Percentiles rank a stretch among this genome's conserved stretches.
phyloP scores from a whole-genome alignment of 2,888 invertebrate species.

The Philopedon plagiatum region DNA sequence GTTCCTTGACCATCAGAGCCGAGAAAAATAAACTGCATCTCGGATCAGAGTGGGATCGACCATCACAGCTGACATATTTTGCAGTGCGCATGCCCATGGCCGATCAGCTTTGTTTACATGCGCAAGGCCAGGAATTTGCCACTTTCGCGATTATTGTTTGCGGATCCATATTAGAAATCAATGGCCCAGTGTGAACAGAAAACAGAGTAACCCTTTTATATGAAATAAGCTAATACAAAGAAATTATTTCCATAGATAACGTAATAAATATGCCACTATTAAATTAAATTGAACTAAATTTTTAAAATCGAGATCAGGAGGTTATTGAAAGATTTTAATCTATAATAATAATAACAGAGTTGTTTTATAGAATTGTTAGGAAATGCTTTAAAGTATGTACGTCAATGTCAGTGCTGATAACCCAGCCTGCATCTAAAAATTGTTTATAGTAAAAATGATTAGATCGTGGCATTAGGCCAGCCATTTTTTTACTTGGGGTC shows the following conservation, averaged over 20 bases:
- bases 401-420: constrained; percentile 8
- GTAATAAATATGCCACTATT: neutral
- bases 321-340: neutral
- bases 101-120: too few relatives aligned
- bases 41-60: too few relatives aligned
- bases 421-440: constrained; percentile 5
- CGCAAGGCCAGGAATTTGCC: too few relatives aligned
- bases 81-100: too few relatives aligned
- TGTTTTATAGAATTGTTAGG: neutral
- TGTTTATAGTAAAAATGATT: neutral
- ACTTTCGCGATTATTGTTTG: too few relatives aligned
- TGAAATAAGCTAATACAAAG: too few relatives aligned
- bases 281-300: neutral
- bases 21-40: too few relatives aligned
- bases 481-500: neutral
- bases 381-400: constrained; percentile 8
- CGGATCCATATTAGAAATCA: too few relatives aligned
- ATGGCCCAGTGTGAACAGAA: too few relatives aligned
- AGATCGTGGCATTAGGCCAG: constrained; percentile 2
- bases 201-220: too few relatives aligned
- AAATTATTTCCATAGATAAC: neutral
- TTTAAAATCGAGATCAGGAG: neutral
- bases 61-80: too few relatives aligned
- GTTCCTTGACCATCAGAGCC: too few relatives aligned
- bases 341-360: neutral